Percentiles rank a stretch among this genome's conserved stretches.
phyloP scores from a whole-genome alignment of 2,113 vertebrate genomes.

The Lepus europaeus region DNA sequence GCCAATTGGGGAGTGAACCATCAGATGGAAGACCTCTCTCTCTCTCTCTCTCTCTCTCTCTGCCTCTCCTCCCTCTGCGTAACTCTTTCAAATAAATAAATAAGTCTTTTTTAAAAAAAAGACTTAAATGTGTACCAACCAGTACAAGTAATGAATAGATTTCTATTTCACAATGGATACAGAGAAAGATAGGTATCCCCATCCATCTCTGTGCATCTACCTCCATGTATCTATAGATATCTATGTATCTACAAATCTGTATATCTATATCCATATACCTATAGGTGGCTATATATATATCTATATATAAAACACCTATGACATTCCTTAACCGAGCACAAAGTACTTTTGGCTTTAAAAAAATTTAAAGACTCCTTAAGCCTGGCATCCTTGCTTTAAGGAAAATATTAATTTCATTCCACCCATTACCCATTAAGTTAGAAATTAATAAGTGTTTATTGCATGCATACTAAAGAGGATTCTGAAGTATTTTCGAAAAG shows the following conservation, averaged over 20 bases:
- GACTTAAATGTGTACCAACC: not conserved
- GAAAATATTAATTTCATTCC: constrained; percentile 18
- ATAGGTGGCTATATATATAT: not conserved
- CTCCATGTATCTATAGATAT: too few species aligned
- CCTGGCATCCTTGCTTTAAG: constrained; percentile 14
- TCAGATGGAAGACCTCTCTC: too few species aligned
- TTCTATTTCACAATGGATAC: not conserved
- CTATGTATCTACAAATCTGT: not conserved
- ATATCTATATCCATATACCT: not conserved
- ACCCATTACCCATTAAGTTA: constrained; percentile 26
- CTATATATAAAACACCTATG: not conserved
- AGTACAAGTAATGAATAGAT: not conserved
- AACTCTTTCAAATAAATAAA: too few species aligned
- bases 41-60: too few species aligned
- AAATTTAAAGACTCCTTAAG: constrained; percentile 37
- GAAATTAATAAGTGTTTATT: constrained; percentile 55
- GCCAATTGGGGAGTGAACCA: too few species aligned
- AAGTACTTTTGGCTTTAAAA: constrained; percentile 23
- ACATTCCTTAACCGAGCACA: not conserved
- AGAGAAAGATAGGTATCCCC: too few species aligned
- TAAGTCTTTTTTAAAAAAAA: not conserved
- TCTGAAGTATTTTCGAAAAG: constrained; percentile 6
- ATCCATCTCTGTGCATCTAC: not conserved
- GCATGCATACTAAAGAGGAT: not conserved
- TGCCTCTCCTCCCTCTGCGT: too few species aligned